A percentile compares a stretch with the other conserved stretches of the same genome.
These are phyloP conservation scores for Zaprionus taronus DNA, from an alignment of 1,140 invertebrate genomes.

Conservation along the genomic window DNA sequence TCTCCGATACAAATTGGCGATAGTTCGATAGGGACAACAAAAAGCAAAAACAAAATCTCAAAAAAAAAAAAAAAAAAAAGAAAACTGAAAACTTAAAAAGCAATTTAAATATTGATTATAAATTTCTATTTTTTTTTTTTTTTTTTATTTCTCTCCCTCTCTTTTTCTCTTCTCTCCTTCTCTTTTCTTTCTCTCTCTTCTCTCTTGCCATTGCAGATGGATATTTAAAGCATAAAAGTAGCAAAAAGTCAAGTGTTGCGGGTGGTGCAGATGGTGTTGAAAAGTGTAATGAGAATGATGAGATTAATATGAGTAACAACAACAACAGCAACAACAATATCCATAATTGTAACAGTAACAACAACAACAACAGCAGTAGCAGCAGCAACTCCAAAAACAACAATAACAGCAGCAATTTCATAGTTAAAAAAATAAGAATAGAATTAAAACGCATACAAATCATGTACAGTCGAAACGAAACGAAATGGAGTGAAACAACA, in stretches of 20 bases:
- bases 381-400: conserved; percentile 21
- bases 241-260: conserved; percentile 50
- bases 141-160: conserved; percentile 55
- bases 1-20: background rate
- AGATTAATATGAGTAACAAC: conserved; percentile 44
- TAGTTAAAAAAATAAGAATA: conserved; percentile 66
- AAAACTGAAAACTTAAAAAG: conserved; percentile 22
- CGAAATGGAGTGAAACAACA: conserved; percentile 3
- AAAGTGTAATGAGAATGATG: conserved; percentile 31
- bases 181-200: conserved; percentile 40
- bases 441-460: conserved; percentile 71
- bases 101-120: conserved; percentile 47
- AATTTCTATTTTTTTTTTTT: conserved; percentile 53
- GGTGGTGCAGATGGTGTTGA: conserved; percentile 34
- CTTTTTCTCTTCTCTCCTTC: conserved; percentile 32
- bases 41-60: conserved; percentile 8
- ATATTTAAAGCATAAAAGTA: conserved; percentile 69
- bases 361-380: conserved; percentile 20
- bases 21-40: conserved; percentile 11
- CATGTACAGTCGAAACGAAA: conserved; percentile 59
- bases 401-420: conserved; percentile 48
- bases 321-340: conserved; percentile 22
- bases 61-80: background rate
- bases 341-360: conserved; percentile 39
- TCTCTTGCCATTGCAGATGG: conserved; percentile 68